phyloP scores from a whole-genome alignment of 2,797 vertebrate genomes.

The Alectoris magna region DNA sequence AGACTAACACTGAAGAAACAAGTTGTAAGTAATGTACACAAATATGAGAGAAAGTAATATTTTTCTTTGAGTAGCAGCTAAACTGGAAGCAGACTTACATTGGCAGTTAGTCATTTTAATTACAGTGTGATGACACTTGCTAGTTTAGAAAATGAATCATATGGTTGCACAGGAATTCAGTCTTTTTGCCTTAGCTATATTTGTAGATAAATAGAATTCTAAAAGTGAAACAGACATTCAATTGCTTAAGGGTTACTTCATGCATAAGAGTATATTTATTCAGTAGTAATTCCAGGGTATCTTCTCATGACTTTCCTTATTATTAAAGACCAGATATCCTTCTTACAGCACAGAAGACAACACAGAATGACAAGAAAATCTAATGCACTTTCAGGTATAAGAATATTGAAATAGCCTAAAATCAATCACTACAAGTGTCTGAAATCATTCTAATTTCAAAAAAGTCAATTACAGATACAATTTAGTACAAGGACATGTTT shows the following conservation, averaged over 20 bases:
- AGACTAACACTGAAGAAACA: background rate
- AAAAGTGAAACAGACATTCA: slow-evolving; percentile 61
- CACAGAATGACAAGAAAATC: slow-evolving; percentile 24
- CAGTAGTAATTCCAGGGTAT: slow-evolving; percentile 28
- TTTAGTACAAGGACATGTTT: background rate
- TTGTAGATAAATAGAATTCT: slow-evolving; percentile 34
- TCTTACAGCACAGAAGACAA: background rate
- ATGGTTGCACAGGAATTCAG: slow-evolving; percentile 60
- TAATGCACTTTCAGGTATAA: slow-evolving; percentile 13
- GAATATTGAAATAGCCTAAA: background rate
- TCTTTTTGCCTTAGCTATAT: slow-evolving; percentile 37
- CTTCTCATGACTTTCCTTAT: slow-evolving; percentile 31
- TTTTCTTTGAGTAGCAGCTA: slow-evolving; percentile 34
- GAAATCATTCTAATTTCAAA: background rate
- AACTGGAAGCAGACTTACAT: slow-evolving; percentile 47
- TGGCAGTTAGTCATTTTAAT: slow-evolving; percentile 73
- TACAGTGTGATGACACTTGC: slow-evolving; percentile 67
- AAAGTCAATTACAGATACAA: background rate
- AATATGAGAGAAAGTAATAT: background rate
- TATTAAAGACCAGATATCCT: slow-evolving; percentile 28
- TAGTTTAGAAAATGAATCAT: slow-evolving; percentile 68
- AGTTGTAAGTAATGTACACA: background rate
- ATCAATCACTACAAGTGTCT: background rate
- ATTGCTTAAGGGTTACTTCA: slow-evolving; percentile 37
- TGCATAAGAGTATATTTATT: slow-evolving; percentile 14